Evolutionary conservation across 2,797 vertebrate species (phyloP), one percentile per base, ranked within the genome.

Genomic region (Sphenopsis melanotis): DNA sequence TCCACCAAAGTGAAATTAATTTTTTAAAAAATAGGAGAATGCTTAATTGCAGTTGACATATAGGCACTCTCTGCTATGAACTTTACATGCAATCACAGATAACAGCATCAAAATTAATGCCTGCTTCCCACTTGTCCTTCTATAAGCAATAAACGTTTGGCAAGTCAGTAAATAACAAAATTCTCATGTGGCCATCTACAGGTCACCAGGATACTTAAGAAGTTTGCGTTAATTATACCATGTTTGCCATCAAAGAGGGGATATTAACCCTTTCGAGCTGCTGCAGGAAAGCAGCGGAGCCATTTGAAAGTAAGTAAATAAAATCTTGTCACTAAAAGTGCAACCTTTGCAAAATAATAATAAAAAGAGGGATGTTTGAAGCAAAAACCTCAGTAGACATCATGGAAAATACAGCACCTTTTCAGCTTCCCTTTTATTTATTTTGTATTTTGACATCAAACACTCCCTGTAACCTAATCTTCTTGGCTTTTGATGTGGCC

Each of bases 371-470:
- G 3, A 26, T 23, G 18, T 92, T 87, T 84, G 63, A 91, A 63
- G 72, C 77, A 75, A 91, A 70, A 83, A 10, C 23, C 46, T 93
- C 68, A 36, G 29, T 42, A 91, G 83, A 68, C 66, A 89, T 91
- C 64, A 71, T 60, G 90, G 93, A 95, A 96, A 95, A 89, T 80
- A 89, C 1, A 12, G 59, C 83, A 92, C 95, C 89, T 96, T 96
- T 96, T 90, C 91, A 91, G 93, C 76, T 87, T 94, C 66, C 86
- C 65, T 96, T 96, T 90, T 96, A 91, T 97, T 95, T 94, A 93
- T 95, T 95, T 95, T 95, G 92, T 96, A 94, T 97, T 97, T 95
- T 96, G 96, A 96, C 95, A 97, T 97, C 96, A 97, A 97, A 97
- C 95, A 83, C 94, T 97, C 95, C 82, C 91, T 95, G 95, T 95